phyloP scores from a whole-genome alignment of 2,888 invertebrate species.

The Drosophila kanekoi region DNA sequence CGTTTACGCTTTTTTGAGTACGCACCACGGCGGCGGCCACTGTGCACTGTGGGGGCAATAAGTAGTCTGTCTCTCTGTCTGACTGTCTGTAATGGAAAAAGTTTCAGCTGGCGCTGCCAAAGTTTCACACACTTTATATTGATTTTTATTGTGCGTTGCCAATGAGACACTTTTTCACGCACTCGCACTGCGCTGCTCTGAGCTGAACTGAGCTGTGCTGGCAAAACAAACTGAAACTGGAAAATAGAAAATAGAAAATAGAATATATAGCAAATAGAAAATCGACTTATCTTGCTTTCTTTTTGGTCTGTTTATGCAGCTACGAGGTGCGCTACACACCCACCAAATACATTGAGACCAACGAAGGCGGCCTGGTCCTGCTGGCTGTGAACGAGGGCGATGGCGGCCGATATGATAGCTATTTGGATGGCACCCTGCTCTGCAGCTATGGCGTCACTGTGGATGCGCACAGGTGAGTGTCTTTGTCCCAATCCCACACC shows the following conservation, averaged over 20 bases:
- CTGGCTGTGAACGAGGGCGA: constrained; percentile 95
- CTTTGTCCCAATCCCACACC: no score
- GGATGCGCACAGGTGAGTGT: constrained; percentile 91
- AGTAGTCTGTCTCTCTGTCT: constrained; percentile 35
- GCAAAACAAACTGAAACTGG: constrained; percentile 34
- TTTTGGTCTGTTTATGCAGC: constrained; percentile 57
- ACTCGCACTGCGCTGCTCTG: not conserved
- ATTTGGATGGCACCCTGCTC: constrained; percentile 93
- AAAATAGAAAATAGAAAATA: constrained; percentile 26
- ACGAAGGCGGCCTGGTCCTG: constrained; percentile 95
- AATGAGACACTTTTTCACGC: constrained; percentile 55
- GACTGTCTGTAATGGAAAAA: constrained; percentile 81
- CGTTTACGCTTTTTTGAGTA: constrained; percentile 61
- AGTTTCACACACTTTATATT: constrained; percentile 68
- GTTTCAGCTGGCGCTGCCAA: constrained; percentile 62
- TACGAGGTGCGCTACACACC: constrained; percentile 88
- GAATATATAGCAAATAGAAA: constrained; percentile 42
- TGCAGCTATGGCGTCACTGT: constrained; percentile 97
- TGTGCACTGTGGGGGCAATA: constrained; percentile 38
- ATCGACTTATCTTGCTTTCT: constrained; percentile 51
- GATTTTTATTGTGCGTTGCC: constrained; percentile 77
- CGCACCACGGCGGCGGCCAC: constrained; percentile 5
- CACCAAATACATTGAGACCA: constrained; percentile 96
- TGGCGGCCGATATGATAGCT: constrained; percentile 95
- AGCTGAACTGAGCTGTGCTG: constrained; percentile 19